A percentile compares a stretch with the other conserved stretches of the same genome.
These are phyloP conservation scores for Barbus barbus DNA, from an alignment of 2,113 vertebrate species.

Conservation along the genomic window DNA sequence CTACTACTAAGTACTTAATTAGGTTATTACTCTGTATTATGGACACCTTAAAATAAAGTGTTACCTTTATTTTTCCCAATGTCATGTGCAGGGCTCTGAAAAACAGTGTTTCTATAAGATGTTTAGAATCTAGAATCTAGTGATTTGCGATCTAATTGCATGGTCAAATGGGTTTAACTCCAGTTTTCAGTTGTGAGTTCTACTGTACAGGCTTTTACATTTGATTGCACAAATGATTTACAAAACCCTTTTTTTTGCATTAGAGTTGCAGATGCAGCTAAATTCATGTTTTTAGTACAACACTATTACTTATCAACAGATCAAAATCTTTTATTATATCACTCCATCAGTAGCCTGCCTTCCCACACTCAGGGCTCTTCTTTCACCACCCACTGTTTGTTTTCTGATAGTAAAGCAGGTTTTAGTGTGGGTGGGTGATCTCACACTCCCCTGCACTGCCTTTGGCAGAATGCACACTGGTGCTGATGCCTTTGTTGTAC, in stretches of 20 bases:
- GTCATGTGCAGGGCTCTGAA: too few relatives aligned
- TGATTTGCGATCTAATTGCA: too few relatives aligned
- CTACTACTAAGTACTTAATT: too few relatives aligned
- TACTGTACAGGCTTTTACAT: not conserved
- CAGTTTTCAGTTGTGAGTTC: not conserved
- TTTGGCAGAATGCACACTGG: conserved; percentile 23
- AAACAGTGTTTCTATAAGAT: too few relatives aligned
- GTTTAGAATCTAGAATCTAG: too few relatives aligned
- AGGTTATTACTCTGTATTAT: too few relatives aligned
- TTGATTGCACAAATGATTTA: not conserved
- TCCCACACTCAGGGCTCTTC: conserved; percentile 33
- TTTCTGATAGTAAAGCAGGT: conserved; percentile 44
- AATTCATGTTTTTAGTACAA: not conserved
- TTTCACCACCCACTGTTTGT: conserved; percentile 18
- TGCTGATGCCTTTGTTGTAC: conserved; percentile 34
- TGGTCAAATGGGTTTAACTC: not conserved
- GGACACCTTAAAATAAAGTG: too few relatives aligned
- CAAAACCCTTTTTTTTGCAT: not conserved
- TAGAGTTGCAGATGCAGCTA: not conserved
- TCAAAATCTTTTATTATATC: conserved; percentile 33
- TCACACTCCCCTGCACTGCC: conserved; percentile 29
- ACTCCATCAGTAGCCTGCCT: conserved; percentile 24
- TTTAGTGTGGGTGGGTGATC: conserved; percentile 51
- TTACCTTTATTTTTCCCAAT: too few relatives aligned
- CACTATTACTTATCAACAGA: not conserved